phyloP scores from a whole-genome alignment of 2,113 vertebrate genomes.

The Parus major region DNA sequence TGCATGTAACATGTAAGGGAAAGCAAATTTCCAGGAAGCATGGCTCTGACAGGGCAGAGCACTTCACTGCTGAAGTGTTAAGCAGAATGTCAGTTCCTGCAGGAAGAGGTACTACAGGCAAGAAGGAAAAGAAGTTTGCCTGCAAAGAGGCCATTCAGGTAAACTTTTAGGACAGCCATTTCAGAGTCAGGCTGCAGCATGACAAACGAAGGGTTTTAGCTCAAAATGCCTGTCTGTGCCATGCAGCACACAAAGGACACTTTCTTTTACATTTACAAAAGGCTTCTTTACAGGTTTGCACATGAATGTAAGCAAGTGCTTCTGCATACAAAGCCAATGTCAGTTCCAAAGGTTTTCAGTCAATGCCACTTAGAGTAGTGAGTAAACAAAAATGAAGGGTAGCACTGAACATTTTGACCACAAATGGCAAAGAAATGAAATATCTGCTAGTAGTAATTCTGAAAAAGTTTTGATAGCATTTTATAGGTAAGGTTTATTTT shows the following conservation, averaged over 20 bases:
- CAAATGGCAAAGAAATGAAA: neutral
- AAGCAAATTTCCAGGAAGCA: neutral
- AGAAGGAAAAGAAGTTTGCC: neutral
- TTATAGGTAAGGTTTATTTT: neutral
- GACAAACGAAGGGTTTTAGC: neutral
- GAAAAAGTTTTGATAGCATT: neutral
- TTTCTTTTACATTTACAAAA: neutral
- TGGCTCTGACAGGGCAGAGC: neutral
- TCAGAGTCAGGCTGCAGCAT: neutral
- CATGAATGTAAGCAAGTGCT: neutral
- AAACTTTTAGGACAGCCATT: neutral
- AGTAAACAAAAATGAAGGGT: neutral
- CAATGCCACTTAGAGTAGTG: neutral
- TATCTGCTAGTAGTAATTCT: neutral
- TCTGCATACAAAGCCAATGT: neutral
- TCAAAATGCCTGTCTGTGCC: neutral
- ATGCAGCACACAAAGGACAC: neutral
- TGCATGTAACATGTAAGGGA: neutral
- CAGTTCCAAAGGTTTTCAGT: neutral
- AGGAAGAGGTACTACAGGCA: neutral
- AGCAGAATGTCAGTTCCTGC: neutral
- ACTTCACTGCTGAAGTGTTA: neutral
- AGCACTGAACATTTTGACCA: neutral
- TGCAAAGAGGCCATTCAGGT: neutral
- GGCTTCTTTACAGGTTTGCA: neutral